These are phyloP conservation scores for Pristionchus mayeri DNA, from an alignment of 2,888 invertebrate species.

Conservation along the genomic window DNA sequence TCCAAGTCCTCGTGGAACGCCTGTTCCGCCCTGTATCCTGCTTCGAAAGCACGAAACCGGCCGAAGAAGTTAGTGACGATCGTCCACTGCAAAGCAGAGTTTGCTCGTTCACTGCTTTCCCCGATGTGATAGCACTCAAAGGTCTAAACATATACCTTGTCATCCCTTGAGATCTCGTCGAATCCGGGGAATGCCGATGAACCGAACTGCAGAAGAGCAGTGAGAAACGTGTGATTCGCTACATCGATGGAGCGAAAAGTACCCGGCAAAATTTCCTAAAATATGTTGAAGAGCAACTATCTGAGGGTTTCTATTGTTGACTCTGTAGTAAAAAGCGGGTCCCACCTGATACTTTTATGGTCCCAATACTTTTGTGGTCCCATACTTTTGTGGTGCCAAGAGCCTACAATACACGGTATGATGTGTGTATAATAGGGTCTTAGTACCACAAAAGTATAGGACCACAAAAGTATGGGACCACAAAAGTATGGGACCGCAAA, in stretches of 20 bases:
- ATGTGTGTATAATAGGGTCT: too few species aligned
- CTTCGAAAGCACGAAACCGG: constrained; percentile 1
- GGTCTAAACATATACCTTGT: not conserved
- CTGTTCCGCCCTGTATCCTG: not conserved
- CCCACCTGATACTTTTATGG: too few species aligned
- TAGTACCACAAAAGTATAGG: too few species aligned
- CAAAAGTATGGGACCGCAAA: too few species aligned
- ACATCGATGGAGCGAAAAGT: not conserved
- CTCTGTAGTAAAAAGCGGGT: too few species aligned
- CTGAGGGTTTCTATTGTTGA: too few species aligned
- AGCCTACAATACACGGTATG: too few species aligned
- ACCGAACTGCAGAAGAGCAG: not conserved
- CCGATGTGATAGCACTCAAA: too few species aligned
- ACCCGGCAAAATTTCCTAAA: not conserved
- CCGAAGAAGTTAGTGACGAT: constrained; percentile 14
- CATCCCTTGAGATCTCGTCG: not conserved
- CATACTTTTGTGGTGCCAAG: too few species aligned
- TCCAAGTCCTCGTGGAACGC: not conserved
- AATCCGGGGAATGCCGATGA: not conserved
- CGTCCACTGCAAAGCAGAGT: not conserved
- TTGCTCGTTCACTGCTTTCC: not conserved
- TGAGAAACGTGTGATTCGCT: not conserved
- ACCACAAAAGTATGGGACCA: too few species aligned
- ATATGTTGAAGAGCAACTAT: too few species aligned
- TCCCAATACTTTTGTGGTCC: too few species aligned